Percentiles rank a stretch among this genome's conserved stretches.
These are phyloP conservation scores for Mastomys coucha DNA, from an alignment of 2,113 vertebrate genomes.

Conservation along the genomic window DNA sequence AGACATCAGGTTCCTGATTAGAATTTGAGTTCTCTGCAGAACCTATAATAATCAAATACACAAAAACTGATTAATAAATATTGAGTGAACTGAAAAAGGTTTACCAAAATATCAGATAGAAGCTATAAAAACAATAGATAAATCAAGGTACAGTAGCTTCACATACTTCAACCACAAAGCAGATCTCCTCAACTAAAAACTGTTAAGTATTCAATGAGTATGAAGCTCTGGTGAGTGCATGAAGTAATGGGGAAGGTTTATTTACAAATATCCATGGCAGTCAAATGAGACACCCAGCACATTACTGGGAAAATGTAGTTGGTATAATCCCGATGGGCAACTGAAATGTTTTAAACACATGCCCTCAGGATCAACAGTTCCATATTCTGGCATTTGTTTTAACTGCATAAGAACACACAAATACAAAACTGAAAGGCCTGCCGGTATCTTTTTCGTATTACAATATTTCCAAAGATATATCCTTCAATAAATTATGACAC, in stretches of 20 bases:
- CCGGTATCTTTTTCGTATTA: background rate
- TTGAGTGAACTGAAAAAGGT: background rate
- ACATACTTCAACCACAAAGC: background rate
- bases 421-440: background rate
- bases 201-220: background rate
- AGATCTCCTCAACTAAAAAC: background rate
- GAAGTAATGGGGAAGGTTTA: background rate
- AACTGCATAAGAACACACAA: background rate
- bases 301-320: background rate
- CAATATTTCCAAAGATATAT: background rate
- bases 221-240: background rate
- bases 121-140: background rate
- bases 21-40: background rate
- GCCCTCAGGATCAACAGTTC: background rate
- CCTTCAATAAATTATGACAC: background rate
- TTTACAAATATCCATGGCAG: background rate
- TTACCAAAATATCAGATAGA: background rate
- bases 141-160: background rate
- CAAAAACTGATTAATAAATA: background rate
- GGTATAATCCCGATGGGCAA: background rate
- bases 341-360: background rate
- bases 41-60: background rate
- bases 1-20: background rate
- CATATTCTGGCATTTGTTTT: slow-evolving; percentile 10
- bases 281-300: background rate